Evolutionary conservation across 2,113 vertebrate genomes (phyloP), one percentile per base, ranked within the genome.

Genomic region (Machaerirhynchus nigripectus): DNA sequence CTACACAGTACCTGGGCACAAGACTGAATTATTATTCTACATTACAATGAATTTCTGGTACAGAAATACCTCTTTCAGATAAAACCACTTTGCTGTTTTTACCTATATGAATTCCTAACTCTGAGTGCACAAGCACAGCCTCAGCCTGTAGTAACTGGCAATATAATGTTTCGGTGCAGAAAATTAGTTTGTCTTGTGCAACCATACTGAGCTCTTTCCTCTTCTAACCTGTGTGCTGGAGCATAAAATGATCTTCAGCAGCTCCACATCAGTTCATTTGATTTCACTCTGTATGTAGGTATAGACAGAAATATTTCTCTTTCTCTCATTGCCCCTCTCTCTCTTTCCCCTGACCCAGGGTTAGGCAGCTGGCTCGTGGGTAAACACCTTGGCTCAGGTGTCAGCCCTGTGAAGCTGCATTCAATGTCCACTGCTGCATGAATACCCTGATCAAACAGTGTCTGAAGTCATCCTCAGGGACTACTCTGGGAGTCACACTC

Each of bases 381-480:
- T 19, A 35, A 65, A 24, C 73, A 35, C 11, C 40, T 65, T 17
- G 15, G 30, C 68, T 74, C 59, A n/a, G 31, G 46, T 37, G 35
- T 65, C 52, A 69, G n/a, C 30, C 42, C 26, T 44, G 28, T 35
- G 64, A 56, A 65, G 46, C 37, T 85, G 69, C 40, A 44, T 18
- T n/a, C 31, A 17, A 7, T 23, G 21, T 11, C 26, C 47, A 20
- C 21, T 20, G 39, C 64, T 26, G 14, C 4, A 3, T 0, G 0
- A 64, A 44, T 2, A 24, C 21, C 31, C 10, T 23, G 37, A 22
- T 13, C 4, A 5, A 73, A 40, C 11, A 14, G 27, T 11, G 17
- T 37, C 75, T 71, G 40, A 81, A 69, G 59, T 56, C 52, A 63
- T 49, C 46, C 64, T 81, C 56, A 74, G 35, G 44, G n/a, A 39